Percentiles rank a stretch among this genome's conserved stretches.
Evolutionary conservation across 2,888 invertebrate genomes (phyloP).

Genomic region (Auanema freiburgensis): DNA sequence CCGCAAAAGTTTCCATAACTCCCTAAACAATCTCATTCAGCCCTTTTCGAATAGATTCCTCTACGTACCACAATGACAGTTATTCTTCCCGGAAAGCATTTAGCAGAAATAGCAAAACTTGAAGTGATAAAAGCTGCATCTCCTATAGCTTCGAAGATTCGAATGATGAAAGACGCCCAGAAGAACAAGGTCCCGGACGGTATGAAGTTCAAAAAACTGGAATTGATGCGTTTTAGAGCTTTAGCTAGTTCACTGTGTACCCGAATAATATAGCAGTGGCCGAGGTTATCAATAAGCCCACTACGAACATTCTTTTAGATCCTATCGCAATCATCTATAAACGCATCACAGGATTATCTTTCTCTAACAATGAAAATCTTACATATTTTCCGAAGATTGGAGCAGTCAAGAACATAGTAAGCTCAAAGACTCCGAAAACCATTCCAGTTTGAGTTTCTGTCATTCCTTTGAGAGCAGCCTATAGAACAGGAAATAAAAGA

Average conservation of each 20-base stretch:
- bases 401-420: constrained; percentile 62
- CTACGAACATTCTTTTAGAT: constrained; percentile 79
- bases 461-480: constrained; percentile 57
- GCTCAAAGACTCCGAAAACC: constrained; percentile 63
- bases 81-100: constrained; percentile 66
- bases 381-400: constrained; percentile 64
- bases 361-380: constrained; percentile 21
- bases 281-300: constrained; percentile 81
- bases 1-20: constrained; percentile 75
- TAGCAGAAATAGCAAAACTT: constrained; percentile 67
- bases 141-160: constrained; percentile 61
- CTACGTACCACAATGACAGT: constrained; percentile 65
- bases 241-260: constrained; percentile 19
- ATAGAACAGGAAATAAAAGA: constrained; percentile 2
- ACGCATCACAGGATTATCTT: background rate
- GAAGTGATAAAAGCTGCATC: constrained; percentile 65
- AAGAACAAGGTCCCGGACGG: constrained; percentile 60
- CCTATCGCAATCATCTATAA: constrained; percentile 76
- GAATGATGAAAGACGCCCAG: constrained; percentile 56
- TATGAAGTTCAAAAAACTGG: constrained; percentile 58
- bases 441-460: constrained; percentile 62
- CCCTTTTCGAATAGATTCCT: constrained; percentile 1
- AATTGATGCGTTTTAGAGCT: constrained; percentile 4
- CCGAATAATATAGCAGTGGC: constrained; percentile 82
- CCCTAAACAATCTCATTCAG: constrained; percentile 58